Base-by-base conservation (phyloP, 2,113 vertebrate genomes). In the Pica pica region DNA sequence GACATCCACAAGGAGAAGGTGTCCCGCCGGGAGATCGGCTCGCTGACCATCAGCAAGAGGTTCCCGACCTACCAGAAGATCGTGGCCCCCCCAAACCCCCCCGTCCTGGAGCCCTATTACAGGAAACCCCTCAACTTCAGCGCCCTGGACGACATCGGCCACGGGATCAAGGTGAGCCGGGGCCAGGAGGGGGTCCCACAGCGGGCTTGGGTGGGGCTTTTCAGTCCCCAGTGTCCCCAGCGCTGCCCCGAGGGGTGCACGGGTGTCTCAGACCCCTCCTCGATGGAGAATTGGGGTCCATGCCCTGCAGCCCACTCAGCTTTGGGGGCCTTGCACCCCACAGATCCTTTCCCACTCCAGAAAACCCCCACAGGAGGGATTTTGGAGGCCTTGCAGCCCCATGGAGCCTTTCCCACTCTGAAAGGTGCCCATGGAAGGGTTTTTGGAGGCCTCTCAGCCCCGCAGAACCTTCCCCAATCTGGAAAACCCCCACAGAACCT, bases 1-100 rank as follows among this genome's bases (percentile, higher is more conserved):
- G 98, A 97, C 37, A 97, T 99, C 90, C 99, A 99, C 91, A 96
- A 98, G 71, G 99, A 99, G 94, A 99, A 99, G 59, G 98, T 99
- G 46, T 95, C 98, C 24, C 98, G 99, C 15, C 98, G 97, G 87
- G 98, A 98, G 96, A 99, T 99, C 0, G 98, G 99, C 2, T 69
- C 78, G 1, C 94, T 99, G 53, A 98, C 99, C 4, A 13, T 95
- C 12, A 39, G 95, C 70, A 98, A 96, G 94, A 97, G 84, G 80
- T 94, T 96, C 90, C 96, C 56, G 0, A 88, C 90, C 2, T 20
- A 74, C 94, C 98, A 98, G 78, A 98, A 94, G 70, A 59, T 99
- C 70, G 27, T 92, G 22, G 12, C 94, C 3, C 99, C 98, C 0
- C 33, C 94, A 2, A 90, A 30, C 44, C 97, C 97, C 0, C 97